Evolutionary conservation across 2,888 invertebrate species (phyloP).

Genomic region (Drosophila gaucha): DNA sequence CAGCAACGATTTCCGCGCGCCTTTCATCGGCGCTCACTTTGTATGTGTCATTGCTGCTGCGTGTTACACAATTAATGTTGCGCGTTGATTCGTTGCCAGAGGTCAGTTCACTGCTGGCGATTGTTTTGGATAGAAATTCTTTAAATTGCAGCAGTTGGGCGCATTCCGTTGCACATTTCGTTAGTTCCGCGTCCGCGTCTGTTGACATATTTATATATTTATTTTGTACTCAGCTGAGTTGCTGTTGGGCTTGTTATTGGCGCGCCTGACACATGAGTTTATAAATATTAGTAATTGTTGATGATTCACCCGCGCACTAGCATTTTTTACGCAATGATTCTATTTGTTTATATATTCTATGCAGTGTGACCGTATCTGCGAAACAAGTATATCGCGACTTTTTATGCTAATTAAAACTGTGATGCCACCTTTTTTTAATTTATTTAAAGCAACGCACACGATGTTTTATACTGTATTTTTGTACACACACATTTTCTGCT

Average conservation of each 20-base stretch:
- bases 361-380: conserved; percentile 11
- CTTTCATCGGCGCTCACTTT: conserved; percentile 65
- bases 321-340: conserved; percentile 59
- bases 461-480: background rate
- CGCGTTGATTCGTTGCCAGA: conserved; percentile 41
- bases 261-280: conserved; percentile 36
- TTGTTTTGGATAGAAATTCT: conserved; percentile 56
- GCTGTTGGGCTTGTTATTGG: conserved; percentile 25
- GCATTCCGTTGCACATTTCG: conserved; percentile 55
- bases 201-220: conserved; percentile 43
- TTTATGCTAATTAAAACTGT: background rate
- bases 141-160: conserved; percentile 68
- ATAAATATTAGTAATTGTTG: conserved; percentile 29
- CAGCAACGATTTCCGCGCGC: conserved; percentile 65
- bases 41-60: conserved; percentile 78
- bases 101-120: conserved; percentile 41
- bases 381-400: background rate
- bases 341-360: conserved; percentile 64
- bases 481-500: too few relatives aligned
- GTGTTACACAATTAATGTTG: conserved; percentile 71
- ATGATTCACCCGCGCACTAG: conserved; percentile 59
- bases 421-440: background rate
- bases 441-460: too few relatives aligned
- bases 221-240: conserved; percentile 32
- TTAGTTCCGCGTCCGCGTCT: conserved; percentile 28